Evolutionary conservation across 2,113 vertebrate species (phyloP), one percentile per base, ranked within the genome.

Genomic region (Pandion haliaetus): DNA sequence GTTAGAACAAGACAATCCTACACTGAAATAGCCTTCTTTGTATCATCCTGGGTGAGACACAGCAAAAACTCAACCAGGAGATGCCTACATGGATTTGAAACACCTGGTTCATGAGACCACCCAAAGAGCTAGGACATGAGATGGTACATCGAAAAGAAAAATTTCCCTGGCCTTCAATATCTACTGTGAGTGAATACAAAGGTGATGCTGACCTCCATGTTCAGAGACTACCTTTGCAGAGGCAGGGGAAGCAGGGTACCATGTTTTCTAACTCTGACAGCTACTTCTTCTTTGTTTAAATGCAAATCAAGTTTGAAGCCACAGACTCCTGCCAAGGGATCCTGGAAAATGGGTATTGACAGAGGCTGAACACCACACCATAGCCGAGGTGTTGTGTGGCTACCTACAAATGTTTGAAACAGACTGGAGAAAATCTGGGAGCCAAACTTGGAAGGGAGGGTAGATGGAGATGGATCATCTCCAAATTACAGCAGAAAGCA

Each of bases 21-120:
- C 57, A 32, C 8, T 5, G 31, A 71, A 54, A 31, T 3, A 47
- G 17, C 54, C 2, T 0, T 8, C 26, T 54, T 40, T 3, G 0
- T 26, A 23, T 29, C 34, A n/a, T 3, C 55, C 20, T 14, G 8
- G 29, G 59, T 31, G 54, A 65, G 63, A 63, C 38, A n/a, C 29
- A 63, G 25, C 34, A 82, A 47, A 18, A 36, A 8, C 73, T 17
- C 7, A 2, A 32, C 19, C 26, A 61, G 73, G 81, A 74, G 36
- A 61, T 49, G 18, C 29, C 42, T 23, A 14, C 3, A 0, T 3
- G 31, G n/a, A 77, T 32, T 32, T 77, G 44, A 55, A 91, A 38
- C 7, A 23, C 21, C 14, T 58, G 36, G 55, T 10, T 50, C 49
- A 10, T 5, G 20, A 54, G 34, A 59, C 21, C 5, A 26, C 38